Evolutionary conservation across 2,888 invertebrate genomes (phyloP).

Genomic region (Euphydryas editha): DNA sequence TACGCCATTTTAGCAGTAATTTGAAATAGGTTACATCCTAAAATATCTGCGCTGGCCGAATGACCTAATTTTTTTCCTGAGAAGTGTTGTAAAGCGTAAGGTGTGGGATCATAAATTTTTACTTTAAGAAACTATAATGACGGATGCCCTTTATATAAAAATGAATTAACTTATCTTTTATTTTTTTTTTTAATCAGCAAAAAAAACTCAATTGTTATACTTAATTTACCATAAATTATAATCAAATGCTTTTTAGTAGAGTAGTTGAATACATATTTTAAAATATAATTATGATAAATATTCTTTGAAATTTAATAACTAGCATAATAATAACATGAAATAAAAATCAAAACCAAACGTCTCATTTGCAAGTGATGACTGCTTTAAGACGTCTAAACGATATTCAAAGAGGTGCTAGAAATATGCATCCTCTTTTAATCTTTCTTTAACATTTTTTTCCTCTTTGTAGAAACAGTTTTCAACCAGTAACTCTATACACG

Average conservation of each 20-base stretch:
- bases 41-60: constrained; percentile 31
- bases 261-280: too few relatives aligned
- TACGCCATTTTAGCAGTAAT: constrained; percentile 47
- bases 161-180: too few relatives aligned
- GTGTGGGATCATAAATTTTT: background rate
- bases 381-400: constrained; percentile 57
- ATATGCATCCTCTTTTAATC: constrained; percentile 53
- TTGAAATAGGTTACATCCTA: constrained; percentile 38
- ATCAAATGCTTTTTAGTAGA: too few relatives aligned
- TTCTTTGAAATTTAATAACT: too few relatives aligned
- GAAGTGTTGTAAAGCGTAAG: background rate
- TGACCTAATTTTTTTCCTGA: constrained; percentile 26
- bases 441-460: constrained; percentile 45
- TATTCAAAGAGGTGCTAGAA: constrained; percentile 59
- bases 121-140: too few relatives aligned
- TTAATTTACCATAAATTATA: too few relatives aligned
- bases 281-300: too few relatives aligned
- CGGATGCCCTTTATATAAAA: too few relatives aligned
- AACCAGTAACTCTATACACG: constrained; percentile 39
- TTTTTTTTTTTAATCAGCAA: too few relatives aligned
- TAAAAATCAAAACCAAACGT: constrained; percentile 20
- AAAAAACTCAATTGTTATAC: too few relatives aligned
- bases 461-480: constrained; percentile 41
- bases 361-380: constrained; percentile 53
- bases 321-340: too few relatives aligned